Evolutionary conservation across 1,140 invertebrate species (phyloP), one percentile per base, ranked within the genome.

Genomic region (Heliothis virescens): DNA sequence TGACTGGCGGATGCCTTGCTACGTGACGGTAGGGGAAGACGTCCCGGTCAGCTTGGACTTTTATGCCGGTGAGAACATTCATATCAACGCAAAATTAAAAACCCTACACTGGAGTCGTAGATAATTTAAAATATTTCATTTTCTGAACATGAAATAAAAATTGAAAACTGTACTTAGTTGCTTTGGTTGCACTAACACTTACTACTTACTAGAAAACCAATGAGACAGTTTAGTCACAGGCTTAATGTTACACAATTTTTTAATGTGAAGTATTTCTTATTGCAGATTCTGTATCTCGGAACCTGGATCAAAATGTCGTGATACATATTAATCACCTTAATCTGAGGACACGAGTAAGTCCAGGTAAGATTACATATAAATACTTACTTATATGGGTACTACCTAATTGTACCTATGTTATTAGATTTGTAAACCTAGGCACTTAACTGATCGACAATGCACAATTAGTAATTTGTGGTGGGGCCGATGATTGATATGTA

Each of bases 221-320:
- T 41, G 34, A 15, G 52, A n/a, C 11, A n/a, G 52, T 15, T 53
- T 26, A 26, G 21, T 26, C 21, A 26, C 21, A 26, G 21, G 21
- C 0, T 53, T 13, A 53, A 13, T 11, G 34, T 41, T 41, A 57
- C 53, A 16, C 16, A 2, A 18, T 0, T 57, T 57, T 18, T 5
- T 62, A 62, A 0, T n/a, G n/a, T 75, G 67, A 7, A 72, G 15
- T 74, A 71, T 16, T 16, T 29, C 47, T 76, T 80, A 12, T 90
- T 91, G 21, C 82, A 92, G 90, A 86, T 83, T 90, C 89, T 74
- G 77, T 79, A 53, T 91, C 90, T 29, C 60, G 71, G 18, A 83
- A 90, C 47, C 73, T 93, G 34, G 88, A 92, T 79, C 91, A 93
- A 84, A 83, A 92, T 79, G 91, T 92, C 12, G 72, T 87, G 7